Conservation (phyloP, 2,113 vertebrate genomes). For the Oryzias melastigma region DNA sequence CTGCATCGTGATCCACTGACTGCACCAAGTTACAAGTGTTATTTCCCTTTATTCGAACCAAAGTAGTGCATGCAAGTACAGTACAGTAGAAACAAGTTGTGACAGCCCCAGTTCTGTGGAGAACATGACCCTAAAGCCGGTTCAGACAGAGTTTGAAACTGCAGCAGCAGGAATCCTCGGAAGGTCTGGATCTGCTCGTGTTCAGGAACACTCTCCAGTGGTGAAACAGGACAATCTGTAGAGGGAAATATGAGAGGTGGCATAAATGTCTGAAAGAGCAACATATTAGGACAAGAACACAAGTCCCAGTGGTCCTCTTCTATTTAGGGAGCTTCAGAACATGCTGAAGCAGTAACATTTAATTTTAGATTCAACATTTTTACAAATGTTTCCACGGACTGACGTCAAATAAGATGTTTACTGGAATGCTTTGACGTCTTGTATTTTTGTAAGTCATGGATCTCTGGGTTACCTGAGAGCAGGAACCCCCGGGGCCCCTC, state of each 20-base stretch:
- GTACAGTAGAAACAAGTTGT: neutral
- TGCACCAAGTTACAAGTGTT: neutral
- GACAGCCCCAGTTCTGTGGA: neutral
- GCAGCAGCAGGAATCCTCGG: conserved; percentile 9
- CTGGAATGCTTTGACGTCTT: no score
- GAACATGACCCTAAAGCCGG: conserved; percentile 30
- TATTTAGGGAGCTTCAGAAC: no score
- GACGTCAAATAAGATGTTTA: no score
- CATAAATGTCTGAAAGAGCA: neutral
- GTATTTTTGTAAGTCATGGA: no score
- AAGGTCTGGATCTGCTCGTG: conserved; percentile 9
- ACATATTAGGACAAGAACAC: no score
- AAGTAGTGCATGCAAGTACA: conserved; percentile 45
- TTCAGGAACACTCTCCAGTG: conserved; percentile 1
- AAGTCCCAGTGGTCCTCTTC: no score
- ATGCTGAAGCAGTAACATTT: no score
- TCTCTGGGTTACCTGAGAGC: conserved; percentile 24
- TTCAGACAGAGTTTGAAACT: conserved; percentile 9
- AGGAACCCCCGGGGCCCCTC: conserved; percentile 26
- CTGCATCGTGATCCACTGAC: neutral
- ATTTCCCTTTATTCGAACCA: conserved; percentile 30
- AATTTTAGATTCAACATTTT: no score
- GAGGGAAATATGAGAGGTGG: conserved; percentile 2
- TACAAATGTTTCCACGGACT: no score
- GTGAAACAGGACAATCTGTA: conserved; percentile 26